Conservation (phyloP, 2,888 invertebrate genomes). For the Ryuthela nishihirai region DNA sequence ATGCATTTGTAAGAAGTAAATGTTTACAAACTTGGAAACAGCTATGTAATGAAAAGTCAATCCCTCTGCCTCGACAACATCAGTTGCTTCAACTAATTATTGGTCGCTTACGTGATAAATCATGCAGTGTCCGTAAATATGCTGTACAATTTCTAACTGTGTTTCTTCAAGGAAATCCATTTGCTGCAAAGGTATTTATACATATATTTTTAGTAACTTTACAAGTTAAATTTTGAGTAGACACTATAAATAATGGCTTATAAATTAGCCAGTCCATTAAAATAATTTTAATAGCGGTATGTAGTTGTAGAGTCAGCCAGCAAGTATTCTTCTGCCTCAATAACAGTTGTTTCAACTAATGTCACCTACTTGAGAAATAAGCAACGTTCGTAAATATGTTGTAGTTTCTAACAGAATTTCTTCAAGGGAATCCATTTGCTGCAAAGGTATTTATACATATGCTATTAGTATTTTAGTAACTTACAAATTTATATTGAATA, state of each 20-base stretch:
- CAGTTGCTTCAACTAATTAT: constrained; percentile 62
- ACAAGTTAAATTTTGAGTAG: too few species aligned
- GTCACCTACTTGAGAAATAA: constrained; percentile 75
- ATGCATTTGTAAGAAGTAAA: constrained; percentile 75
- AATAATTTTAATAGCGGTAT: too few species aligned
- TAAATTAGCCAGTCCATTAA: too few species aligned
- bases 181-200: constrained; percentile 60
- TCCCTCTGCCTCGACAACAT: constrained; percentile 69
- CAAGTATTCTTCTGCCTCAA: constrained; percentile 70
- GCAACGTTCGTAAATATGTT: constrained; percentile 78
- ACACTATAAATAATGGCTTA: too few species aligned
- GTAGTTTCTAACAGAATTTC: constrained; percentile 68
- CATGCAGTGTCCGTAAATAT: constrained; percentile 76
- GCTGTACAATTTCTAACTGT: constrained; percentile 72
- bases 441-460: constrained; percentile 54
- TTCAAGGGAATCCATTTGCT: constrained; percentile 83
- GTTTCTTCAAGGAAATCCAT: constrained; percentile 80
- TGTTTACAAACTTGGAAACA: constrained; percentile 75
- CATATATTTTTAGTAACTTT: too few species aligned
- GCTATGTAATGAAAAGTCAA: constrained; percentile 70
- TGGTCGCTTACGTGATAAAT: constrained; percentile 74
- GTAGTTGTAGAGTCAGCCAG: too few species aligned
- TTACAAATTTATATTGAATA: too few species aligned
- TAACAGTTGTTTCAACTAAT: constrained; percentile 62
- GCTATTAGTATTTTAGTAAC: too few species aligned